Base-by-base conservation (phyloP, 2,888 invertebrate species). In the Seladonia tumulorum region DNA sequence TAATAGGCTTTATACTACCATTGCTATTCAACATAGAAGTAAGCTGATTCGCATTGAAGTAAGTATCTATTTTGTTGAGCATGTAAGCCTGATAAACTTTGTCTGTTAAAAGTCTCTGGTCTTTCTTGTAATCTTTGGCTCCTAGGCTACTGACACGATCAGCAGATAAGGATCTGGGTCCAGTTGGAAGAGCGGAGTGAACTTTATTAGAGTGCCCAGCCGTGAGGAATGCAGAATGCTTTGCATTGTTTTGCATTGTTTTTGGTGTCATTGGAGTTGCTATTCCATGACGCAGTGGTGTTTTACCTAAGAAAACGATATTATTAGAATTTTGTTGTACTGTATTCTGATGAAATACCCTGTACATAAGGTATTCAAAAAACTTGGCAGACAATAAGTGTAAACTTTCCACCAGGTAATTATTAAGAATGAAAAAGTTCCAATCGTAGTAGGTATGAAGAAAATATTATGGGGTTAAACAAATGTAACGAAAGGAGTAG, bases 1-100 rank as follows among this genome's bases (percentile, higher is more conserved):
- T 93, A 12, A 94, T 86, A 8, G 94, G 94, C 60, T 91, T 94
- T 2, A 95, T 77, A 79, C 93, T 94, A 5, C 93, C 93, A 81
- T 87, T 94, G 10, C 85, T 81, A 76, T 94, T 94, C 22, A 95
- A 81, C 83, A 93, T 88, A 0, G 78, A 42, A 18, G 86, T 87
- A 70, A 90, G 88, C 12, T 91, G 81, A 49, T 93, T 92, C 0
- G 84, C 18, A 5, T 71, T 68, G 71, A 95, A 93, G 72, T 90
- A 95, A 45, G 86, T 81, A 73, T 95, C 95, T 75, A 95, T 93
- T 71, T 91, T 93, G 8, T 60, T 81, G 0, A 94, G 89, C 94
- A 94, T 94, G n/a, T 80, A 70, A 8, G 84, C 35, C 80, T 94
- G 95, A 88, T 93, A 94, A 1, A 49, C 76, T 83, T 94, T 95